Evolutionary conservation across 2,888 invertebrate genomes (phyloP).

Genomic region (Mimumesa dahlbomi): DNA sequence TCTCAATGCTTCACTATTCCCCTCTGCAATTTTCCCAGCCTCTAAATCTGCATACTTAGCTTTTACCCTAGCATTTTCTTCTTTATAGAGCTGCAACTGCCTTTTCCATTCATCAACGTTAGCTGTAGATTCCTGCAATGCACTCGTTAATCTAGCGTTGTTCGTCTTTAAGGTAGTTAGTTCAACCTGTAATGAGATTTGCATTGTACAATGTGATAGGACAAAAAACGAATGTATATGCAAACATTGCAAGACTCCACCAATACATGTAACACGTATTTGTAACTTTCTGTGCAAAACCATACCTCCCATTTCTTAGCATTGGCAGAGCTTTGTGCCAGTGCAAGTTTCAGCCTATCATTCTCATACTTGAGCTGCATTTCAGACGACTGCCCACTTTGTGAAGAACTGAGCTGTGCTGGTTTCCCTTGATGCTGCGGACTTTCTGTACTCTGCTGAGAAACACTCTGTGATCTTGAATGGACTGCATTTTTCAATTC

Average conservation of each 20-base stretch:
- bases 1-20: constrained; percentile 84
- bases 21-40: constrained; percentile 83
- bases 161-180: constrained; percentile 97
- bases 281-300: neutral
- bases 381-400: constrained; percentile 82
- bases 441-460: constrained; percentile 82
- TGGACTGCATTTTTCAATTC: constrained; percentile 77
- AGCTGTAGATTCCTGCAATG: constrained; percentile 96
- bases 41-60: constrained; percentile 87
- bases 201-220: neutral
- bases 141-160: constrained; percentile 96
- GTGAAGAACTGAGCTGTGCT: constrained; percentile 69
- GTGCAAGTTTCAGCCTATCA: constrained; percentile 95
- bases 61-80: constrained; percentile 93
- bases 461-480: constrained; percentile 77
- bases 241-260: neutral
- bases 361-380: constrained; percentile 98
- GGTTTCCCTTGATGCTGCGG: constrained; percentile 84
- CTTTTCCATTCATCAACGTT: constrained; percentile 99
- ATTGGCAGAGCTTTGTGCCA: constrained; percentile 98
- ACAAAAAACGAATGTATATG: neutral
- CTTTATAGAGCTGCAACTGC: constrained; percentile 95
- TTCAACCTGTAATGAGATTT: constrained; percentile 84
- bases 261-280: neutral
- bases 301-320: constrained; percentile 97